Evolutionary conservation across 2,113 vertebrate genomes (phyloP), one percentile per base, ranked within the genome.

Genomic region (Amphiprion percula): DNA sequence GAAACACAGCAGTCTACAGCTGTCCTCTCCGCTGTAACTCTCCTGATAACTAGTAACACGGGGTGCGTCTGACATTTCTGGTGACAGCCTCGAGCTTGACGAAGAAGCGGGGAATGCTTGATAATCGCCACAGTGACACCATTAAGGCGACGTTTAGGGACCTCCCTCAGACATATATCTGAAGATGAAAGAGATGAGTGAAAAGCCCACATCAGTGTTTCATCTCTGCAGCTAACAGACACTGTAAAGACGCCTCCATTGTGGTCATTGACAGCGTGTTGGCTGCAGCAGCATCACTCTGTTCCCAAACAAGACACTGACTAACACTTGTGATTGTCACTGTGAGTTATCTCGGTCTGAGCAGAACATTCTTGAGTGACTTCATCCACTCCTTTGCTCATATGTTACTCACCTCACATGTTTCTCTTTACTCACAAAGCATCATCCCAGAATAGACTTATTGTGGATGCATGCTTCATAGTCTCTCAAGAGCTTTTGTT

Each of bases 61-160:
- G 61, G 85, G 91, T 28, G 46, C 69, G 61, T 78, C 76, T 92
- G 92, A 92, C 91, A 91, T 91, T 94, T 93, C 89, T 77, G 84
- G 66, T 84, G 88, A 89, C 87, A 88, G 89, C 86, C 90, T 28
- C 5, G 30, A 77, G 83, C 85, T 83, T 44, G 74, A 80, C 30
- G 60, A 79, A 83, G 85, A 86, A 82, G 82, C 76, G 10, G 77
- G 69, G 65, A 9, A 58, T 7, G 79, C 67, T 85, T 74, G 83
- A 88, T 93, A 93, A 93, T 93, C 72, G 67, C 87, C 85, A 70
- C 86, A 28, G 86, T 94, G 90, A 94, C 90, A 93, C 93, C 92
- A 94, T 94, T 93, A 93, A 88, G 88, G 79, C 23, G 74, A 83
- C 74, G 63, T 92, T 93, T 82, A 87, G 88, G 87, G 79, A 87